A percentile compares a stretch with the other conserved stretches of the same genome.
phyloP scores from a whole-genome alignment of 2,888 invertebrate species.

The Chaetogeoica ovagalla region DNA sequence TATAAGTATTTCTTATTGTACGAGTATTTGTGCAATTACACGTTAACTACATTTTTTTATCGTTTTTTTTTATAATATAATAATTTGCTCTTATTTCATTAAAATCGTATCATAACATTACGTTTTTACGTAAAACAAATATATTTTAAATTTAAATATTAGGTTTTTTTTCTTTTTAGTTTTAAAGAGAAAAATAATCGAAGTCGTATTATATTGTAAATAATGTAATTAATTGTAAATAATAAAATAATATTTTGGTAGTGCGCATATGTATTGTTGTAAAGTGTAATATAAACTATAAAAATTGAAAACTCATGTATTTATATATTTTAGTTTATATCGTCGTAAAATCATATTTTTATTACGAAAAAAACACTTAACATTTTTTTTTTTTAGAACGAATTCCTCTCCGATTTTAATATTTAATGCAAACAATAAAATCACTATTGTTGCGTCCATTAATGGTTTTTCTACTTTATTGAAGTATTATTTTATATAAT shows the following conservation, averaged over 20 bases:
- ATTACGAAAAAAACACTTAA: neutral
- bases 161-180: too few relatives aligned
- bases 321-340: neutral
- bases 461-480: too few relatives aligned
- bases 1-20: neutral
- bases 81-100: too few relatives aligned
- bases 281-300: neutral
- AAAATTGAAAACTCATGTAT: neutral
- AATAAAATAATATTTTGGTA: constrained; percentile 7
- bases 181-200: neutral
- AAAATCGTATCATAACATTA: too few relatives aligned
- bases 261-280: neutral
- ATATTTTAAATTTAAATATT: neutral
- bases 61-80: neutral
- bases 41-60: neutral
- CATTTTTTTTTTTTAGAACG: too few relatives aligned
- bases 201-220: neutral
- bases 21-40: neutral
- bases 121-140: too few relatives aligned
- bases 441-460: too few relatives aligned
- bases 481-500: too few relatives aligned
- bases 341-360: neutral
- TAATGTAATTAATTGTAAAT: constrained; percentile 11
- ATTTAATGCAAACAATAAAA: too few relatives aligned
- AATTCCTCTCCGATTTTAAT: too few relatives aligned